A percentile compares a stretch with the other conserved stretches of the same genome.
Conservation (phyloP, 2,888 invertebrate species). For the Pinctada fucata region DNA sequence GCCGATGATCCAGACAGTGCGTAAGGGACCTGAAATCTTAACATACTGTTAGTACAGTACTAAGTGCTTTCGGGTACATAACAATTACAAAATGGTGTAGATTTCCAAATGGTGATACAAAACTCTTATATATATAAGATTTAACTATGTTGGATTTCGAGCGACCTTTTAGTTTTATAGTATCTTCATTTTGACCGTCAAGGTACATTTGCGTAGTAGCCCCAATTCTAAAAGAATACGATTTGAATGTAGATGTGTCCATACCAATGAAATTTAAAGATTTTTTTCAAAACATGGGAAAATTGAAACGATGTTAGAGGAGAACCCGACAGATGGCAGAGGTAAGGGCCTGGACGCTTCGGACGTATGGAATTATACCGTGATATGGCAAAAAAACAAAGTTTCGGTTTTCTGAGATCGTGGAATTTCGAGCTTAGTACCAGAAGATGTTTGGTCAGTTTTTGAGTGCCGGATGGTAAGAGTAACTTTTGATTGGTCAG, state of each 20-base stretch:
- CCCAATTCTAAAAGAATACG: background rate
- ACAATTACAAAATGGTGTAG: too few relatives aligned
- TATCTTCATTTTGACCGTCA: background rate
- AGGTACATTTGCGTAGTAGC: background rate
- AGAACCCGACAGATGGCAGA: background rate
- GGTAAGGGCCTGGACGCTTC: background rate
- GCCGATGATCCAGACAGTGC: background rate
- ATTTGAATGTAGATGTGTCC: background rate
- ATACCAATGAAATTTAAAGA: background rate
- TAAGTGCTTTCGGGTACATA: too few relatives aligned
- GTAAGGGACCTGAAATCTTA: background rate
- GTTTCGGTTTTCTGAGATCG: background rate
- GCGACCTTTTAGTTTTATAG: background rate
- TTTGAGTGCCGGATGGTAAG: background rate
- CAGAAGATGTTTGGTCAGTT: background rate
- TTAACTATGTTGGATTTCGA: background rate
- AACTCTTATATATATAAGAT: too few relatives aligned
- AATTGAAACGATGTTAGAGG: background rate
- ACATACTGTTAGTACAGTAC: background rate
- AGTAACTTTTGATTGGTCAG: background rate
- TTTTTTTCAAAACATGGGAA: background rate
- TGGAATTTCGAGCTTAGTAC: background rate
- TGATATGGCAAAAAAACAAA: background rate
- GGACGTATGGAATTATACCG: background rate
- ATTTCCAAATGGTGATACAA: too few relatives aligned